Evolutionary conservation across 2,797 vertebrate species (phyloP), one percentile per base, ranked within the genome.

Genomic region (Manis crassicaudata): DNA sequence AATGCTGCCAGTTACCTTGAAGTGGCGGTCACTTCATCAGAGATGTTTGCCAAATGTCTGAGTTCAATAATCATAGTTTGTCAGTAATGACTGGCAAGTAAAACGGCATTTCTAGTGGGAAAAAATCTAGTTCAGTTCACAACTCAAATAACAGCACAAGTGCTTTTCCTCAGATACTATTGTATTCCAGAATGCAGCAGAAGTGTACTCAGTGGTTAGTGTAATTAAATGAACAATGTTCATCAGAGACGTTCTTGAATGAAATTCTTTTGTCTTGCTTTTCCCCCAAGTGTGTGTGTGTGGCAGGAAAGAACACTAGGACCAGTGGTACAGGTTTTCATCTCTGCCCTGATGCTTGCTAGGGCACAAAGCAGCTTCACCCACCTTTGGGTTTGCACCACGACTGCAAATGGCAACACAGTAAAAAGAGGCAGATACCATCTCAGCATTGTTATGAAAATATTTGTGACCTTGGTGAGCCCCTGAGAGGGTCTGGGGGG

Each of bases 131-230:
- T 25, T 68, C 23, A 29, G 23, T 27, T 89, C 87, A 25, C n/a
- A 70, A 56, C 7, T 14, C 35, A 50, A n/a, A 73, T 50, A 37
- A 27, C 0, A 75, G 14, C 37, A 3, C 3, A 23, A 27, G 43
- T 32, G 18, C 54, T 93, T 27, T n/a, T 40, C 40, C 83, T 25
- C 12, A 40, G 76, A 65, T 23, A 18, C 11, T 35, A 3, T 0
- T 13, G n/a, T 11, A 7, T 46, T 83, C 17, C 35, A 7, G 58
- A 29, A 25, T 6, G 7, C 17, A 25, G 21, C 9, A 40, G 35
- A 60, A 56, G 29, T 18, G 2, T 0, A 6, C 7, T 5, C 58
- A 12, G 21, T 10, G 0, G 7, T 27, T 20, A 29, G 29, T 21
- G 9, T 10, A 13, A 84, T 54, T 35, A 82, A 77, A 67, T 35